Evolutionary conservation across 1,140 invertebrate genomes (phyloP).

Genomic region (Drosophila elegans): DNA sequence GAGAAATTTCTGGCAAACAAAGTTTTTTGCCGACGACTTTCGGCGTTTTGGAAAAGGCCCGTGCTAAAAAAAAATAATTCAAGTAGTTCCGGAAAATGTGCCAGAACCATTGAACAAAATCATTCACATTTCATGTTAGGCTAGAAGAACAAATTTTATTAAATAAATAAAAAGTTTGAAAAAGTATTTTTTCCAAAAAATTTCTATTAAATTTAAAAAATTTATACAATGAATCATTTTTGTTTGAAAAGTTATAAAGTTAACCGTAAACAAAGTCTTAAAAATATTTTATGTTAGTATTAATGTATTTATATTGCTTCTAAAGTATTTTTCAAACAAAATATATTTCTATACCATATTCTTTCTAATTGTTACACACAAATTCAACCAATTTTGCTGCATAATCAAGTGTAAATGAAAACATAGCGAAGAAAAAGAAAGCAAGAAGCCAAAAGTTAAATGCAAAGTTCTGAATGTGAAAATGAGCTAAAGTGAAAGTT

Average conservation of each 20-base stretch:
- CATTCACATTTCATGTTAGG: conserved; percentile 34
- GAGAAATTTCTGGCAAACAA: conserved; percentile 42
- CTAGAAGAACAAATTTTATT: no score
- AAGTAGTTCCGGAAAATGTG: conserved; percentile 31
- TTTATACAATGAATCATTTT: no score
- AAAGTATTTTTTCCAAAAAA: no score
- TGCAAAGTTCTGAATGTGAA: conserved; percentile 80
- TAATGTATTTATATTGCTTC: no score
- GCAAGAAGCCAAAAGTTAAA: conserved; percentile 66
- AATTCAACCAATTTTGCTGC: neutral
- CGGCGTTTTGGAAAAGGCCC: conserved; percentile 4
- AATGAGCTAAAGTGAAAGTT: conserved; percentile 79
- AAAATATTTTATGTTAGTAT: no score
- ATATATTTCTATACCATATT: no score
- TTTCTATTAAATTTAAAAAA: no score
- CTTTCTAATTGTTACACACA: neutral
- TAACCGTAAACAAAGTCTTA: no score
- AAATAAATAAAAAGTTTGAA: no score
- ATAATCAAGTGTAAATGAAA: conserved; percentile 60
- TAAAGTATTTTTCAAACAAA: no score
- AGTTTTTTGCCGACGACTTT: conserved; percentile 40
- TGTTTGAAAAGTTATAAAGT: no score
- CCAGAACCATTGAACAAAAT: conserved; percentile 13
- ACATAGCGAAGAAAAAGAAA: conserved; percentile 19
- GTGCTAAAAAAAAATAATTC: conserved; percentile 29